Evolutionary conservation across 2,888 invertebrate genomes (phyloP).

Genomic region (Antheraea yamamai): DNA sequence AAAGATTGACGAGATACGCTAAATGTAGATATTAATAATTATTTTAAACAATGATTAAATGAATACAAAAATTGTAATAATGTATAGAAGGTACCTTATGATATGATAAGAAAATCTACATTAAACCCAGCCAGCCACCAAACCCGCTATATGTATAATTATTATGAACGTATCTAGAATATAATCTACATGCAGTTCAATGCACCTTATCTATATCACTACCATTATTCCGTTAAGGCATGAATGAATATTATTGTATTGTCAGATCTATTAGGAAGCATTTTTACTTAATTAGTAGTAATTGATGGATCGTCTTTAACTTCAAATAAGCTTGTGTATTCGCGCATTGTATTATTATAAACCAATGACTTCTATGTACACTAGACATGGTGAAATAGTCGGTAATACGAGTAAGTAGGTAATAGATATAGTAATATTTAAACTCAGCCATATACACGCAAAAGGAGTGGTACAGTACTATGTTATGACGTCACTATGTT

Average conservation of each 20-base stretch:
- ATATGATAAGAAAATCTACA: slow-evolving; percentile 79
- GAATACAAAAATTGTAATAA: slow-evolving; percentile 48
- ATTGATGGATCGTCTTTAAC: slow-evolving; percentile 73
- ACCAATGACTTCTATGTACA: slow-evolving; percentile 1
- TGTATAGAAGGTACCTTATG: slow-evolving; percentile 58
- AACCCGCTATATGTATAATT: slow-evolving; percentile 44
- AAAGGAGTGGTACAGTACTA: neutral
- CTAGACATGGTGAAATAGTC: neutral
- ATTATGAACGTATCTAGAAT: slow-evolving; percentile 43
- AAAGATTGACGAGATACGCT: neutral
- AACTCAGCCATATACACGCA: neutral
- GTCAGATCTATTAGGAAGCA: slow-evolving; percentile 81
- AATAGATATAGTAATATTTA: neutral
- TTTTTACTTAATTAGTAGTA: slow-evolving; percentile 71
- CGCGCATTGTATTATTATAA: neutral
- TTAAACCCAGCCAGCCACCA: slow-evolving; percentile 65
- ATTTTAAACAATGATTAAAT: slow-evolving; percentile 43
- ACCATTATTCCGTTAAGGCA: slow-evolving; percentile 77
- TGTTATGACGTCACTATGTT: neutral
- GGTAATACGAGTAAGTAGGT: neutral
- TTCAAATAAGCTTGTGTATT: slow-evolving; percentile 34
- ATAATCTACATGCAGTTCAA: slow-evolving; percentile 69
- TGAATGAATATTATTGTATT: slow-evolving; percentile 74
- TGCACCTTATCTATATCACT: slow-evolving; percentile 70
- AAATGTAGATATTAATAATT: slow-evolving; percentile 10